Evolutionary conservation across 2,113 vertebrate species (phyloP).

Genomic region (Cynocephalus volans): DNA sequence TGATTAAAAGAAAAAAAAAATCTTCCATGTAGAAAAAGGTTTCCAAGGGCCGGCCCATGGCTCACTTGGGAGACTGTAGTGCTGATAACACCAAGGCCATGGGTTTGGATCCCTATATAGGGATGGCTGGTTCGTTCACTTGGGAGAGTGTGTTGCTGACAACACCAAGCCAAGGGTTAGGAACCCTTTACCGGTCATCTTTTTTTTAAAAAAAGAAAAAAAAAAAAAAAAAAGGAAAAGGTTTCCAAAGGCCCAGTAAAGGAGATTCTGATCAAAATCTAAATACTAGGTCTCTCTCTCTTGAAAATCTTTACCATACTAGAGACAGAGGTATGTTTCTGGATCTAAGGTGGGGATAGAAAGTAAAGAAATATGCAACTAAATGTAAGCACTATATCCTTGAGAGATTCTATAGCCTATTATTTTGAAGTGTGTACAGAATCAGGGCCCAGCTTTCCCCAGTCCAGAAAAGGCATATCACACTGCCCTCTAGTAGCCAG

Average conservation of each 20-base stretch:
- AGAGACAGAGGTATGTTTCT: neutral
- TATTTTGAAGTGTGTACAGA: neutral
- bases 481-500: slow-evolving; percentile 69
- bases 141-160: too few relatives aligned
- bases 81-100: too few relatives aligned
- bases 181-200: too few relatives aligned
- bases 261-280: slow-evolving; percentile 41
- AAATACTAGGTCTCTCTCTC: neutral
- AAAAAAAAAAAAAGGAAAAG: neutral
- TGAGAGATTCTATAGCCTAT: neutral
- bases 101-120: too few relatives aligned
- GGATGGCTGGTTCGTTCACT: too few relatives aligned
- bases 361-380: neutral
- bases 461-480: slow-evolving; percentile 4
- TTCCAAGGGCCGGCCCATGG: neutral
- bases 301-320: neutral
- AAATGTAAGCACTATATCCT: neutral
- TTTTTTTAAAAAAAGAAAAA: neutral
- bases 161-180: too few relatives aligned
- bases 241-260: slow-evolving; percentile 9
- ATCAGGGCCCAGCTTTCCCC: neutral
- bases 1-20: neutral
- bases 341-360: neutral
- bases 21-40: neutral
- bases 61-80: too few relatives aligned